Percentiles rank a stretch among this genome's conserved stretches.
Conservation (phyloP, 2,797 vertebrate species). For the Etheostoma perlongum region DNA sequence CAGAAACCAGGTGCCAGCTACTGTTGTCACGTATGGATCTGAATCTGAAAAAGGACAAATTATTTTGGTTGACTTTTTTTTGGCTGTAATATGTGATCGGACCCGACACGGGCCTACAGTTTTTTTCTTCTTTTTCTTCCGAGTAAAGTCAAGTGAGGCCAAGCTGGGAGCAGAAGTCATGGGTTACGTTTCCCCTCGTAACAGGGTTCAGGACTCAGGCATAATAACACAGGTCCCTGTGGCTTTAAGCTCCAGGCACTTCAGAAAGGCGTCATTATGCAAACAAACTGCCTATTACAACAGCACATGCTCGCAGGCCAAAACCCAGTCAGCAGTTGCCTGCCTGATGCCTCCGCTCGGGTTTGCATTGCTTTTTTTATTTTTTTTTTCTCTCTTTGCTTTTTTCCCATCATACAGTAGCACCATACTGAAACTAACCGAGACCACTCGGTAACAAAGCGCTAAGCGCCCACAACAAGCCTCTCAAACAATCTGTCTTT, state of each 20-base stretch:
- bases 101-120: conserved; percentile 6
- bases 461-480: conserved; percentile 15
- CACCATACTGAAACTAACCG: conserved; percentile 53
- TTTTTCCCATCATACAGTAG: conserved; percentile 45
- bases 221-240: conserved; percentile 68
- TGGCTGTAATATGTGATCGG: conserved; percentile 20
- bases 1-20: conserved; percentile 29
- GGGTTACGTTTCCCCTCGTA: conserved; percentile 46
- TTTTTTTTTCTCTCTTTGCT: neutral
- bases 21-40: conserved; percentile 34
- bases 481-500: conserved; percentile 49
- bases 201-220: conserved; percentile 48
- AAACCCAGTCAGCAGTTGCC: conserved; percentile 70
- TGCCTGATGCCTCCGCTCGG: conserved; percentile 53
- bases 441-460: conserved; percentile 18
- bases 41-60: conserved; percentile 24
- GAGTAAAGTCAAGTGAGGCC: conserved; percentile 50
- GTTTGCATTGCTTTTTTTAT: conserved; percentile 57
- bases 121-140: conserved; percentile 3
- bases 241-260: conserved; percentile 75
- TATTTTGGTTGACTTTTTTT: conserved; percentile 42
- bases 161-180: conserved; percentile 49
- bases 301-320: conserved; percentile 51
- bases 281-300: conserved; percentile 63
- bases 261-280: conserved; percentile 72